Conservation (phyloP, 2,797 vertebrate species). For the Microctenopoma stevenorrisi region DNA sequence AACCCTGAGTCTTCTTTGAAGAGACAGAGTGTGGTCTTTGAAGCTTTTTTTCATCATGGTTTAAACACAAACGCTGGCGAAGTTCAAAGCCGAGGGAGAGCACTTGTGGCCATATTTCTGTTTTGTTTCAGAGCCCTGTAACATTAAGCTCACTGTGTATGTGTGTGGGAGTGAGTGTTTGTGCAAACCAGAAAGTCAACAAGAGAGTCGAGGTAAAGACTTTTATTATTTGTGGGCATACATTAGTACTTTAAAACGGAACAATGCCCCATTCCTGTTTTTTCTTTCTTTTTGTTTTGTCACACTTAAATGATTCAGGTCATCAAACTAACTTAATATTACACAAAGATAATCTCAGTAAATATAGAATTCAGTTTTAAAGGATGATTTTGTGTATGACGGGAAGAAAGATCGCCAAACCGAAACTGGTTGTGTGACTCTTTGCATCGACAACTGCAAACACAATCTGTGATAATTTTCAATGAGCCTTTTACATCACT, state of each 20-base stretch:
- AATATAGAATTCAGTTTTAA: too few species aligned
- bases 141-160: constrained; percentile 58
- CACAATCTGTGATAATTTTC: too few species aligned
- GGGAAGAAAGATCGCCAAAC: too few species aligned
- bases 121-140: constrained; percentile 72
- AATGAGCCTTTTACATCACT: too few species aligned
- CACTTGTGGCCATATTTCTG: constrained; percentile 75
- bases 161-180: constrained; percentile 18
- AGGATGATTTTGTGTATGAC: too few species aligned
- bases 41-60: constrained; percentile 81
- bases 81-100: constrained; percentile 82
- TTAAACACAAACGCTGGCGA: constrained; percentile 78
- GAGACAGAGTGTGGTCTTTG: constrained; percentile 77
- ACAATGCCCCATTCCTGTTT: too few species aligned
- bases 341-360: too few species aligned
- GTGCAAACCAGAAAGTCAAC: constrained; percentile 41
- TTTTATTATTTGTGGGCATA: constrained; percentile 63
- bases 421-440: too few species aligned
- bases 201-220: constrained; percentile 59
- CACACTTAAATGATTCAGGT: too few species aligned
- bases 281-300: too few species aligned
- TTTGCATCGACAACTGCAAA: too few species aligned
- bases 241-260: constrained; percentile 8
- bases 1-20: constrained; percentile 80
- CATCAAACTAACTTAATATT: too few species aligned